Percentiles rank a stretch among this genome's conserved stretches.
phyloP scores from a whole-genome alignment of 37 sponge, comb jelly and placozoan genomes.

The Mnemiopsis leidyi region DNA sequence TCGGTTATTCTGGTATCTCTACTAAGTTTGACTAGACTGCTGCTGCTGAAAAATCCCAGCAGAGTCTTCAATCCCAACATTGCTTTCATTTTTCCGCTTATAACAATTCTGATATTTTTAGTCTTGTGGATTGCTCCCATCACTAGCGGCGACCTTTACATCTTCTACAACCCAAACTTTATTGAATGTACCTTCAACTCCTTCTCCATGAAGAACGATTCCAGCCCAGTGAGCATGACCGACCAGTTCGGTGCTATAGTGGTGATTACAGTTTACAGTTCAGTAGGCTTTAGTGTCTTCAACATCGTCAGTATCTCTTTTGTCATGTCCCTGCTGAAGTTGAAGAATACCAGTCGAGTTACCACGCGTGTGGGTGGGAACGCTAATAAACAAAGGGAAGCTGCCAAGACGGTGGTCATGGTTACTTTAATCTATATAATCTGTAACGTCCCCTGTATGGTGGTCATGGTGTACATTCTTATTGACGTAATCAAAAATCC shows the following conservation, averaged over 20 bases:
- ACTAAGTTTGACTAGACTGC: background rate
- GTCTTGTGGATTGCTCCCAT: background rate
- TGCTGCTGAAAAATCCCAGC: background rate
- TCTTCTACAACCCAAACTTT: background rate
- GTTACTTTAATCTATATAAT: background rate
- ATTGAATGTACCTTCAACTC: background rate
- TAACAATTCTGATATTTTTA: background rate
- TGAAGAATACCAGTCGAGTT: background rate
- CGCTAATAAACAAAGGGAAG: background rate
- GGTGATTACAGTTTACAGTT: background rate
- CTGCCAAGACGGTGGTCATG: background rate
- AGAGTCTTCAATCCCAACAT: background rate
- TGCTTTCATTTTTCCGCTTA: background rate
- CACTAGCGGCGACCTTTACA: background rate
- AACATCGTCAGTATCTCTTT: background rate
- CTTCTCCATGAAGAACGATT: background rate
- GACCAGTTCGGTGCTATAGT: background rate
- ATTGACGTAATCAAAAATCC: background rate
- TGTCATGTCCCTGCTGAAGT: background rate
- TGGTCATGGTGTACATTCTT: background rate
- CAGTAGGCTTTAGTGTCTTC: background rate
- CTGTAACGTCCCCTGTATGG: background rate
- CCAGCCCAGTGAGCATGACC: background rate
- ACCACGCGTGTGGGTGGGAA: background rate
- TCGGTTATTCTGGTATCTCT: background rate